A percentile compares a stretch with the other conserved stretches of the same genome.
Evolutionary conservation across 2,113 vertebrate genomes (phyloP).

Genomic region (Axis porcinus): DNA sequence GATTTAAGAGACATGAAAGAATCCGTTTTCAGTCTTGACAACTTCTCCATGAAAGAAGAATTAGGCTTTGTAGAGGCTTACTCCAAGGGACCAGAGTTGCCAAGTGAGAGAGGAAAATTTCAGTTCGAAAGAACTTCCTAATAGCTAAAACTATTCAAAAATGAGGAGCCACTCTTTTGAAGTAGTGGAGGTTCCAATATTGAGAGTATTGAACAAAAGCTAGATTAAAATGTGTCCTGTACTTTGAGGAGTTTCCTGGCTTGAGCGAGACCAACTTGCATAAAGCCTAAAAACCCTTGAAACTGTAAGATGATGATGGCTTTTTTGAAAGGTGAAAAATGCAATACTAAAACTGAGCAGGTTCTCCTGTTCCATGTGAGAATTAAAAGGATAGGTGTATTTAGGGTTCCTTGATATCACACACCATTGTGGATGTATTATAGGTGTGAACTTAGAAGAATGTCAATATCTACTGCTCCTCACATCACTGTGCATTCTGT

Average conservation of each 20-base stretch:
- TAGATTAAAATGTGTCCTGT: not conserved
- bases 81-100: too few relatives aligned
- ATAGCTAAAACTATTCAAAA: not conserved
- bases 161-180: not conserved
- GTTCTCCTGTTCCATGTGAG: not conserved
- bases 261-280: not conserved
- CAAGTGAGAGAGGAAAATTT: too few relatives aligned
- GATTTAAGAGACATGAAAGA: not conserved
- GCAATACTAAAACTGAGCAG: not conserved
- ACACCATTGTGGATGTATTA: accelerated
- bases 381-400: not conserved
- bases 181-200: too few relatives aligned
- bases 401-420: not conserved
- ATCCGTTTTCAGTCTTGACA: not conserved
- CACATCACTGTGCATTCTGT: not conserved
- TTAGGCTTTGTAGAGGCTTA: not conserved
- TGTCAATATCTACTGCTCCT: accelerated
- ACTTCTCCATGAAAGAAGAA: accelerated
- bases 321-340: not conserved
- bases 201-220: not conserved
- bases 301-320: not conserved
- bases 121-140: not conserved
- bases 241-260: not conserved
- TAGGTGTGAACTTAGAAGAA: not conserved
- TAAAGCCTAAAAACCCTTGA: not conserved